Percentiles rank a stretch among this genome's conserved stretches.
Conservation (phyloP, 2,113 vertebrate genomes). For the Sphaerodactylus townsendi region DNA sequence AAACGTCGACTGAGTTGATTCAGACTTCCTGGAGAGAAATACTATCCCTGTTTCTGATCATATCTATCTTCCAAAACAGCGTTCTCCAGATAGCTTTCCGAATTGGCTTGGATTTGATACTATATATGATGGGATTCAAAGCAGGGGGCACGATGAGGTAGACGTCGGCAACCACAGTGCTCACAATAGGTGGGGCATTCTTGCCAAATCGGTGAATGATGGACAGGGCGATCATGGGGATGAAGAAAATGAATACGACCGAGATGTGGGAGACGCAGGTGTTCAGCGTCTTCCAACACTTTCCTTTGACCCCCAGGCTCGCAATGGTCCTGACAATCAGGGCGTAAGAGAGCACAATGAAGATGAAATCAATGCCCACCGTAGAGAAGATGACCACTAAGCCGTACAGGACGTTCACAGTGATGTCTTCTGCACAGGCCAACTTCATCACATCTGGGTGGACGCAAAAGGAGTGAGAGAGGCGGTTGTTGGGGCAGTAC, state of each 20-base stretch:
- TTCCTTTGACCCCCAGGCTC: conserved; percentile 53
- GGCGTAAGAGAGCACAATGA: conserved; percentile 70
- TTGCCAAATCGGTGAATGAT: conserved; percentile 66
- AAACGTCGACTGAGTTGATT: not conserved
- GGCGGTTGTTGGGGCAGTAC: conserved; percentile 53
- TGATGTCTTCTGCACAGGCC: conserved; percentile 59
- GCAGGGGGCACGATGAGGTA: conserved; percentile 67
- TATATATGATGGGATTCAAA: conserved; percentile 74
- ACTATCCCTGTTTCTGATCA: not conserved
- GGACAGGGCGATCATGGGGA: conserved; percentile 63
- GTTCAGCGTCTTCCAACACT: conserved; percentile 56
- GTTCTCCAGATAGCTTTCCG: conserved; percentile 54
- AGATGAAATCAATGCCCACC: conserved; percentile 61
- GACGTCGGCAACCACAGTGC: conserved; percentile 61
- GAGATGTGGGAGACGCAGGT: conserved; percentile 72
- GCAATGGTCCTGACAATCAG: conserved; percentile 64
- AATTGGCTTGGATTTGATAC: conserved; percentile 72
- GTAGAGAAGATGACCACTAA: conserved; percentile 62
- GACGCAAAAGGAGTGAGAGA: conserved; percentile 74
- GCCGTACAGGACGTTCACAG: conserved; percentile 66
- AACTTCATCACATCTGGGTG: conserved; percentile 74
- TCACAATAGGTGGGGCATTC: conserved; percentile 36
- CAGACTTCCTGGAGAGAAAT: not conserved
- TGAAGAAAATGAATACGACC: conserved; percentile 68
- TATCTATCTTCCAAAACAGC: not conserved